Evolutionary conservation across 2,113 vertebrate genomes (phyloP).

Genomic region (Rhizomys pruinosus): DNA sequence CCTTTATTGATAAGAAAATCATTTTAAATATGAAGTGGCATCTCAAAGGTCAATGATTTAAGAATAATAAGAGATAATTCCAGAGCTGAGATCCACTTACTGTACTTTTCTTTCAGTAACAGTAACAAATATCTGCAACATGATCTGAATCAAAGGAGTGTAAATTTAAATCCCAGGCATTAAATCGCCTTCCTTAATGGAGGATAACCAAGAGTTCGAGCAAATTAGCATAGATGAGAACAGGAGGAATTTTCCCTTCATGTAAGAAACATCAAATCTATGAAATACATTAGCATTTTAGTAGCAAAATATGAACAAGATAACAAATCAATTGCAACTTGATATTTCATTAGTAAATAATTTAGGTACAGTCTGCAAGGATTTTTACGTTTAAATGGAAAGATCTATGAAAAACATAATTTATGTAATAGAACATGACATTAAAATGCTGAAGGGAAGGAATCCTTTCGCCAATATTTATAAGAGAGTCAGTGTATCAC

Average conservation of each 20-base stretch:
- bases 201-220: neutral
- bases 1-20: neutral
- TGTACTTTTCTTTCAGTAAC: neutral
- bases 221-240: neutral
- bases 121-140: neutral
- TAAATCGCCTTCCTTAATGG: neutral
- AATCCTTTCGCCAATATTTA: slow-evolving; percentile 73
- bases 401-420: neutral
- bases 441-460: slow-evolving; percentile 54
- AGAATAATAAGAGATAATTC: neutral
- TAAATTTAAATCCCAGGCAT: neutral
- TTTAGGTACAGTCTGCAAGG: neutral
- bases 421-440: slow-evolving; percentile 19
- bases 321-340: neutral
- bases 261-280: neutral
- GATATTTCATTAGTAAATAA: slow-evolving; percentile 41
- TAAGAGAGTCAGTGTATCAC: slow-evolving; percentile 79
- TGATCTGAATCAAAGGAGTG: neutral
- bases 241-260: neutral
- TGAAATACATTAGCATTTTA: neutral
- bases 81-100: neutral
- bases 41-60: neutral
- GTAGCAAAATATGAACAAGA: neutral
- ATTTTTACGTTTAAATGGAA: neutral
- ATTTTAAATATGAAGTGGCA: neutral